These are phyloP conservation scores for Paramormyrops kingsleyae DNA, from an alignment of 2,113 vertebrate genomes.

Conservation along the genomic window DNA sequence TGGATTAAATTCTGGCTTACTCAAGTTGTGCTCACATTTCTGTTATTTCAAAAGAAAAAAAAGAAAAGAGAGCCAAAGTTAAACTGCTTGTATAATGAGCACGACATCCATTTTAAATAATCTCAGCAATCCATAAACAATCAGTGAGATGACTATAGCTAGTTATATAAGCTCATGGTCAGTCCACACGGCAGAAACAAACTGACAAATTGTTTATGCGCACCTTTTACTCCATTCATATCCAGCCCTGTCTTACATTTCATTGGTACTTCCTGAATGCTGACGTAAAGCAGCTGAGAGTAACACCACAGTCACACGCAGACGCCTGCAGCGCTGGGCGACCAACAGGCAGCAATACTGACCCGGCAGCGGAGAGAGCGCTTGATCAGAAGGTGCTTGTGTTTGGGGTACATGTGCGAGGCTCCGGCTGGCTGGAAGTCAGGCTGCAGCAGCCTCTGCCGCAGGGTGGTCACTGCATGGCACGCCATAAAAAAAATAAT, in stretches of 20 bases:
- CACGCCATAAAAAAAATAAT: not conserved
- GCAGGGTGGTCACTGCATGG: slow-evolving; percentile 81
- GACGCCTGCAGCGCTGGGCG: not conserved
- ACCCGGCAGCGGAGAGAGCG: slow-evolving; percentile 94
- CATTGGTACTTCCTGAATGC: not conserved
- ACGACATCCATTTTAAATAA: not conserved
- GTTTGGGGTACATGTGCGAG: slow-evolving; percentile 91
- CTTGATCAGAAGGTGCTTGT: slow-evolving; percentile 97
- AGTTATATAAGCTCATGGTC: not conserved
- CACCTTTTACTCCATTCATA: not conserved
- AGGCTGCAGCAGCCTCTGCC: slow-evolving; percentile 90
- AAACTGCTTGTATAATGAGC: not conserved
- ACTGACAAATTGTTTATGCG: not conserved
- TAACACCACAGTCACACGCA: not conserved
- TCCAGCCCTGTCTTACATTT: not conserved
- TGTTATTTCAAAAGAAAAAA: slow-evolving; percentile 41
- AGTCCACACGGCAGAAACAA: not conserved
- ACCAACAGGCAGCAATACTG: slow-evolving; percentile 22
- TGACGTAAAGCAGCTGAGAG: not conserved
- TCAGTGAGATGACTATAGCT: not conserved
- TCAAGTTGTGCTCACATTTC: slow-evolving; percentile 99
- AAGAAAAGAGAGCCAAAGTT: not conserved
- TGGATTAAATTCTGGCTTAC: slow-evolving; percentile 98
- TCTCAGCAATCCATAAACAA: not conserved
- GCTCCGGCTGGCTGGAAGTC: slow-evolving; percentile 90